These are phyloP conservation scores for Spilogale gracilis DNA, from an alignment of 2,113 vertebrate species.

Conservation along the genomic window DNA sequence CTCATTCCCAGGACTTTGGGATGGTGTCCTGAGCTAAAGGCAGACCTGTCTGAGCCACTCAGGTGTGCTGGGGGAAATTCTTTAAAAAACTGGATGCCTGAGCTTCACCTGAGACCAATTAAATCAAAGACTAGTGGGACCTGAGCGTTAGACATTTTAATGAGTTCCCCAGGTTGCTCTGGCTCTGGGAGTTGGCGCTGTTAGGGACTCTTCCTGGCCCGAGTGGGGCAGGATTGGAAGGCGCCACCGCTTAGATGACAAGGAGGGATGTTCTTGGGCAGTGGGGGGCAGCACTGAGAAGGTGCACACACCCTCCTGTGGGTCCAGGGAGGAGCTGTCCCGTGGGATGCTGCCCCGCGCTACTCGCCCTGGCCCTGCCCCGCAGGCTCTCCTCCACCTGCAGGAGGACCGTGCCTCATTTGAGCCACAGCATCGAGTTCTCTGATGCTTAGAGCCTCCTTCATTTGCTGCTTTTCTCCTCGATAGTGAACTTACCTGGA, in stretches of 20 bases:
- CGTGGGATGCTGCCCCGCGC: rapidly evolving
- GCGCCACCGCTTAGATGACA: background rate
- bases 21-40: no score
- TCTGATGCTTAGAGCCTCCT: background rate
- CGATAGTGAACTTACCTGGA: background rate
- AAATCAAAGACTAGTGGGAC: background rate
- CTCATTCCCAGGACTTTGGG: no score
- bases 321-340: rapidly evolving
- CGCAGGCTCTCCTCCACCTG: background rate
- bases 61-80: background rate
- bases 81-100: background rate
- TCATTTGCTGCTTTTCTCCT: no score
- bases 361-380: background rate
- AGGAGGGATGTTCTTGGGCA: background rate
- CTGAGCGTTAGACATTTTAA: background rate
- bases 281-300: background rate
- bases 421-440: background rate
- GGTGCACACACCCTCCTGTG: background rate
- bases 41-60: no score
- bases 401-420: rapidly evolving
- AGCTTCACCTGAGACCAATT: no score
- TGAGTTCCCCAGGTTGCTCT: background rate
- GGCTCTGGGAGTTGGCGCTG: background rate
- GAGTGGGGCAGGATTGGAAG: rapidly evolving
- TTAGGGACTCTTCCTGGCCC: background rate